Percentiles rank a stretch among this genome's conserved stretches.
Conservation (phyloP, 2,113 vertebrate genomes). For the Microcebus griseorufus region DNA sequence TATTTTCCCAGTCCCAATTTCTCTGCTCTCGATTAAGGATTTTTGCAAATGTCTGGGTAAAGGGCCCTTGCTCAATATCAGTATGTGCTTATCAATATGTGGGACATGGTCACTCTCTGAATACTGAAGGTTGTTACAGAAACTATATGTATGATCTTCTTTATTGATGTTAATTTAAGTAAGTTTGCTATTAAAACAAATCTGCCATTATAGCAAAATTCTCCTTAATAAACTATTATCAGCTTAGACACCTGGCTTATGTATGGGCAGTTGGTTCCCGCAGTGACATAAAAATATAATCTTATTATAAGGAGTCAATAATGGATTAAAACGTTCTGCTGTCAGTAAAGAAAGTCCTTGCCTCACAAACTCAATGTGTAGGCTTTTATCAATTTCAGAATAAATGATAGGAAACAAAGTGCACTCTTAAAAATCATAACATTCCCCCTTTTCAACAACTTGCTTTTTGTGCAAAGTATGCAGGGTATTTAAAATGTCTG, state of each 20-base stretch:
- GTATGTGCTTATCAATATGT: background rate
- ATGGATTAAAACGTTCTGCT: constrained; percentile 38
- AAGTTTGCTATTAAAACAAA: constrained; percentile 14
- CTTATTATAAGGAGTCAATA: background rate
- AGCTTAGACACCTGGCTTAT: constrained; percentile 7
- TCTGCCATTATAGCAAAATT: background rate
- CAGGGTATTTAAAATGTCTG: constrained; percentile 5
- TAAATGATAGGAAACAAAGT: background rate
- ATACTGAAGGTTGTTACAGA: background rate
- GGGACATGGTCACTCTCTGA: background rate
- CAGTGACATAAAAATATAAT: constrained; percentile 45
- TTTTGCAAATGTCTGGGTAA: constrained; percentile 43
- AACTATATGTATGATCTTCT: background rate
- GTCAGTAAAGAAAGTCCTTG: background rate
- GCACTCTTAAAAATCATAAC: background rate
- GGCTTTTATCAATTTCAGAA: background rate
- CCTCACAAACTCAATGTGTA: background rate
- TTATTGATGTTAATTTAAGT: background rate
- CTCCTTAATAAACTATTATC: background rate
- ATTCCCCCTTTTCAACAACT: background rate
- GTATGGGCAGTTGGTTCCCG: background rate
- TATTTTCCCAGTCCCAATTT: constrained; percentile 13
- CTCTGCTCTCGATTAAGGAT: background rate
- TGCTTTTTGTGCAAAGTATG: background rate
- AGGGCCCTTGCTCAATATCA: background rate